Evolutionary conservation across 2,113 vertebrate genomes (phyloP).

Genomic region (Rhinopomastus cyanomelas): DNA sequence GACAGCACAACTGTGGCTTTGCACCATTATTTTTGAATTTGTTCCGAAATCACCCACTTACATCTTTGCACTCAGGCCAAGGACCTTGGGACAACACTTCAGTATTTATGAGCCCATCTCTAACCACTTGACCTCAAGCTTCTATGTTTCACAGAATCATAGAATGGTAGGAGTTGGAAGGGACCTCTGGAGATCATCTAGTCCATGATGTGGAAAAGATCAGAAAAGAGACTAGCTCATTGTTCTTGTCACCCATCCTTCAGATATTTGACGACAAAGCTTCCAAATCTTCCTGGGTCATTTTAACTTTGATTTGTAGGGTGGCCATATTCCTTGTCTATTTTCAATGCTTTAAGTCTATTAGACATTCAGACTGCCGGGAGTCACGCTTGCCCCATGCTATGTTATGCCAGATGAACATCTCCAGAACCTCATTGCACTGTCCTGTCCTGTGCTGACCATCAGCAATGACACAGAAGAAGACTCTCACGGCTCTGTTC

Average conservation of each 20-base stretch:
- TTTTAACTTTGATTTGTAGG: not conserved
- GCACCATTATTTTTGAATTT: not conserved
- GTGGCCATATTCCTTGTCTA: not conserved
- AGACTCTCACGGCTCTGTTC: not conserved
- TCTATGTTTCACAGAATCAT: not conserved
- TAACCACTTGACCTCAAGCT: not conserved
- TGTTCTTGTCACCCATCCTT: no score
- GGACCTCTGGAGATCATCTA: no score
- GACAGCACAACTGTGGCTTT: not conserved
- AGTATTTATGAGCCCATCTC: not conserved
- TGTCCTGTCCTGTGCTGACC: not conserved
- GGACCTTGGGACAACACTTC: not conserved
- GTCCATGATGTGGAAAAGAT: no score
- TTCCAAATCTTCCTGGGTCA: not conserved
- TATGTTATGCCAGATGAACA: not conserved
- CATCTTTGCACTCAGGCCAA: not conserved
- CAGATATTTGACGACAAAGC: not conserved
- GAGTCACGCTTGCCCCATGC: not conserved
- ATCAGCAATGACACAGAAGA: not conserved
- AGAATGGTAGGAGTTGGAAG: no score
- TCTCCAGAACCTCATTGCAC: not conserved
- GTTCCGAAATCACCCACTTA: not conserved
- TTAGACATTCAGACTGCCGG: not conserved
- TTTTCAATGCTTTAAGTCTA: not conserved
- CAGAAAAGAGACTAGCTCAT: no score